Conservation (phyloP, 1,140 invertebrate genomes). For the Mycetomoellerius zeteki region DNA sequence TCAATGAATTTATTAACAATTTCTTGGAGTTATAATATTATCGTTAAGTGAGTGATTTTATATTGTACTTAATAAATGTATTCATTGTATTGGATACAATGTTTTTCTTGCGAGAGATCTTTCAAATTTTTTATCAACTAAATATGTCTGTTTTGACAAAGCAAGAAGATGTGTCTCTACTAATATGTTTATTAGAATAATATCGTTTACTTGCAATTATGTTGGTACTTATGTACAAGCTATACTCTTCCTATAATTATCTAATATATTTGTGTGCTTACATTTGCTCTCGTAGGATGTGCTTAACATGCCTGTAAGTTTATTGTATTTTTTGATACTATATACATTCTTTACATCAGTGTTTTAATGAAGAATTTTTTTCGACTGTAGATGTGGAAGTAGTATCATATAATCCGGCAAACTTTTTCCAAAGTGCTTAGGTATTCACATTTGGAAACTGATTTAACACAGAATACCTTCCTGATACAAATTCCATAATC, state of each 20-base stretch:
- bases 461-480: not conserved
- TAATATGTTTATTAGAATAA: not conserved
- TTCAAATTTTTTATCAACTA: not conserved
- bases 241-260: conserved; percentile 74
- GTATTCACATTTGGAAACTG: not conserved
- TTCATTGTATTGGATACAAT: not conserved
- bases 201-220: conserved; percentile 19
- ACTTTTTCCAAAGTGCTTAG: conserved; percentile 5
- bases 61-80: not conserved
- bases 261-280: conserved; percentile 85
- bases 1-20: conserved; percentile 34
- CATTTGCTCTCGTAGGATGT: conserved; percentile 85
- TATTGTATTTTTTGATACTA: conserved; percentile 70
- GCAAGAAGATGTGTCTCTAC: not conserved
- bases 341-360: conserved; percentile 43
- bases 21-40: conserved; percentile 6
- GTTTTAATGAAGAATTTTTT: conserved; percentile 23
- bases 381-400: not conserved
- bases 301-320: conserved; percentile 87
- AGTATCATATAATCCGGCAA: conserved; percentile 11
- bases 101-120: conserved; percentile 11
- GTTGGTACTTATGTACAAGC: conserved; percentile 38
- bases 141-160: not conserved
- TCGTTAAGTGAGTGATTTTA: conserved; percentile 10
- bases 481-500: not conserved